A percentile compares a stretch with the other conserved stretches of the same genome.
phyloP scores from a whole-genome alignment of 37 sponge, comb jelly and placozoan genomes.

The Mnemiopsis leidyi region DNA sequence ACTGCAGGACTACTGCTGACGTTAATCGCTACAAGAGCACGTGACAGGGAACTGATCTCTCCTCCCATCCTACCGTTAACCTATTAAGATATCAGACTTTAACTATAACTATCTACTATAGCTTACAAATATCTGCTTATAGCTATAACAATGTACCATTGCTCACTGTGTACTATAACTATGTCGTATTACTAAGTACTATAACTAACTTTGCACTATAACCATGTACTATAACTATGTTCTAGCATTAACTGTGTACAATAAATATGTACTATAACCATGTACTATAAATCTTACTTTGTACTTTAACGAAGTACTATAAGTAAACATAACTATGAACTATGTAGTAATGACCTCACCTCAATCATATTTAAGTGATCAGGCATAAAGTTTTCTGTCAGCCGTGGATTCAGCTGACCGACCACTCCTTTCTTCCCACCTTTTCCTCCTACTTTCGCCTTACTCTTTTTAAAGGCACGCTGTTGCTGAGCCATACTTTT shows the following conservation, averaged over 20 bases:
- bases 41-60: neutral
- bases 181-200: no score
- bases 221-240: no score
- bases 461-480: neutral
- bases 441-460: neutral
- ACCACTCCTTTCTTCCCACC: neutral
- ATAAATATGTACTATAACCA: no score
- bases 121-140: no score
- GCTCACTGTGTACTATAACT: no score
- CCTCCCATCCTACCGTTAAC: neutral
- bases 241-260: no score
- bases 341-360: no score
- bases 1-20: conserved; percentile 14
- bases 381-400: neutral
- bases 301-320: no score
- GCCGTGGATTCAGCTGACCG: neutral
- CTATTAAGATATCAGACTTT: neutral
- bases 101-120: neutral
- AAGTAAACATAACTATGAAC: no score
- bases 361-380: neutral
- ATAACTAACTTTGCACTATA: no score
- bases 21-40: neutral
- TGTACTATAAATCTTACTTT: no score
- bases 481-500: neutral
- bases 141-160: no score